These are phyloP conservation scores for Eunapius fragilis DNA, from an alignment of 37 sponge, comb jelly and placozoan genomes.

Conservation along the genomic window DNA sequence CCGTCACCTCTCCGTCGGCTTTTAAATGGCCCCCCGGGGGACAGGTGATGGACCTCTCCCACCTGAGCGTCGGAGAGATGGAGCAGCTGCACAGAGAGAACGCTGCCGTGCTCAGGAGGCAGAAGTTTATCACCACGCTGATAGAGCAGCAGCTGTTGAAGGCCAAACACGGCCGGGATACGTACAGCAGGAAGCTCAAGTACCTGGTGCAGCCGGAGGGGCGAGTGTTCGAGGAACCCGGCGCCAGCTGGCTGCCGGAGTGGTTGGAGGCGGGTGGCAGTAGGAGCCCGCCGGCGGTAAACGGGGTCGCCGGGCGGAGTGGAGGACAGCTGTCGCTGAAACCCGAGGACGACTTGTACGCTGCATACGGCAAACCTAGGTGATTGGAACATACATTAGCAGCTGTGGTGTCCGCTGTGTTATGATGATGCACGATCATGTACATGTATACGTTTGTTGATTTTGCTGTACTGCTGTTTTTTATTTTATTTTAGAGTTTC, in stretches of 20 bases:
- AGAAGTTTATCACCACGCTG: neutral
- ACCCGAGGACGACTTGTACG: neutral
- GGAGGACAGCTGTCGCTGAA: neutral
- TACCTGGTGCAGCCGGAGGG: neutral
- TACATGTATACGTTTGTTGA: no score
- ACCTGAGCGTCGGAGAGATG: neutral
- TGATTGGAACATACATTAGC: no score
- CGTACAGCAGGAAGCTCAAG: neutral
- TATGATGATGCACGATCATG: no score
- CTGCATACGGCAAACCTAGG: no score
- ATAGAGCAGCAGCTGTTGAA: neutral
- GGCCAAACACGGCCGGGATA: neutral
- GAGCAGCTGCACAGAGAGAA: neutral
- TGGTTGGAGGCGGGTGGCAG: neutral
- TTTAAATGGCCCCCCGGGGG: neutral
- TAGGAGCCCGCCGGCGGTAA: no score
- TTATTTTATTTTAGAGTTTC: no score
- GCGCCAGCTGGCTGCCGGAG: neutral
- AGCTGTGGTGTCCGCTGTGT: no score
- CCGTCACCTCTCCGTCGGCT: neutral
- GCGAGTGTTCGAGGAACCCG: neutral
- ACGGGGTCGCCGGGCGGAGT: no score
- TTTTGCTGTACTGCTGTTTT: no score
- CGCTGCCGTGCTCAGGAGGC: neutral
- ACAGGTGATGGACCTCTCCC: neutral